Percentiles rank a stretch among this genome's conserved stretches.
Conservation (phyloP, 2,113 vertebrate species). For the Mixornis gularis region DNA sequence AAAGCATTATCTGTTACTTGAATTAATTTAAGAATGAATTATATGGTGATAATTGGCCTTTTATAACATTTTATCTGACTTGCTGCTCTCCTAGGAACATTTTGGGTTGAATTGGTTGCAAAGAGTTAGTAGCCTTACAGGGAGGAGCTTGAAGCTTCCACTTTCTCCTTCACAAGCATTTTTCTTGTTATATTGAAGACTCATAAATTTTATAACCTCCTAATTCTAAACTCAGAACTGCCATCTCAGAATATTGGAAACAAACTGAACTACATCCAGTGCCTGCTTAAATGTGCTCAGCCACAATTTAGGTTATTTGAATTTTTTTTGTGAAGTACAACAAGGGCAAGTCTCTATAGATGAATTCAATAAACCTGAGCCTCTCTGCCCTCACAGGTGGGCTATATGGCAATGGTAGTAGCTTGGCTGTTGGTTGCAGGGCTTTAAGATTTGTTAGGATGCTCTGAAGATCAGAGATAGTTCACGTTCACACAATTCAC, state of each 20-base stretch:
- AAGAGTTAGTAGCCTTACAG: background rate
- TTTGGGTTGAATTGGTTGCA: background rate
- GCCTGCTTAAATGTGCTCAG: background rate
- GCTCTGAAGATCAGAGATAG: background rate
- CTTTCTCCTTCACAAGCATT: background rate
- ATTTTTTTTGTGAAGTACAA: background rate
- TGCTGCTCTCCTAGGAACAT: background rate
- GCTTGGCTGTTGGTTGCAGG: background rate
- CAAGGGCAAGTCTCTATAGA: background rate
- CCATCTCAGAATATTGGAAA: background rate
- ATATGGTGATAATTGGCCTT: background rate
- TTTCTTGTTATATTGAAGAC: background rate
- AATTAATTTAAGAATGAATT: background rate
- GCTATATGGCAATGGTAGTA: background rate
- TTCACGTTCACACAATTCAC: background rate
- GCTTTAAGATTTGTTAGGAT: background rate
- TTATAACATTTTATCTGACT: background rate
- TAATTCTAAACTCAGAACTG: background rate
- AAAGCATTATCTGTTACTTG: background rate
- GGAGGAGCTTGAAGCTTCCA: background rate
- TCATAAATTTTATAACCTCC: background rate
- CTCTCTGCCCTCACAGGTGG: background rate
- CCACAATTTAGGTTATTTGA: background rate
- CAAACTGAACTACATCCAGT: background rate
- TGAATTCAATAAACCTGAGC: background rate